Conservation (phyloP, 2,888 invertebrate species). For the Cataglyphis cursor region DNA sequence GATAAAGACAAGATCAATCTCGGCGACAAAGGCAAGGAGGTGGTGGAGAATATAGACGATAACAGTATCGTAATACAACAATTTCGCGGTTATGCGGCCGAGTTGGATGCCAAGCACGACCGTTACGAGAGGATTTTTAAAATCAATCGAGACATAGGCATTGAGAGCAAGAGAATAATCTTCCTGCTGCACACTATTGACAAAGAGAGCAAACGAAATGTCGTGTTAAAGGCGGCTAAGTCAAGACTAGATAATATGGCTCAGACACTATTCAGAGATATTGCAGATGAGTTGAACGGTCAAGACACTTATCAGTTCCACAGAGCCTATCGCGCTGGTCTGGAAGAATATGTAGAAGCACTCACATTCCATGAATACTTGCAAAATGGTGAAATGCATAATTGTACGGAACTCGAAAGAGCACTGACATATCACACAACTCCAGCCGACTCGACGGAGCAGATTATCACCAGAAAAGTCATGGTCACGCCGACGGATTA, state of each 20-base stretch:
- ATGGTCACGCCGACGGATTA: constrained; percentile 88
- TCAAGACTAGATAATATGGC: constrained; percentile 90
- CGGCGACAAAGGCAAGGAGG: constrained; percentile 87
- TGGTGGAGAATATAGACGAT: constrained; percentile 87
- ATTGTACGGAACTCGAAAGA: constrained; percentile 89
- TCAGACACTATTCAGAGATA: constrained; percentile 89
- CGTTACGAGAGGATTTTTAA: constrained; percentile 94
- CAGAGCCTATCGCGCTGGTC: constrained; percentile 90
- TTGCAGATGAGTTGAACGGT: constrained; percentile 92
- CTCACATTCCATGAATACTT: constrained; percentile 92
- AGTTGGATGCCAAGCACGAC: constrained; percentile 93
- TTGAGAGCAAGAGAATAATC: constrained; percentile 96
- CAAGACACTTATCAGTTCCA: constrained; percentile 91
- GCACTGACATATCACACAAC: constrained; percentile 87
- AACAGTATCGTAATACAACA: constrained; percentile 88
- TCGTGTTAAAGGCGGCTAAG: constrained; percentile 90
- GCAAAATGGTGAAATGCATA: constrained; percentile 88
- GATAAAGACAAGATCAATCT: constrained; percentile 80
- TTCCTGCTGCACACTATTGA: constrained; percentile 93
- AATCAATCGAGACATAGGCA: constrained; percentile 93
- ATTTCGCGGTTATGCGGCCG: constrained; percentile 90
- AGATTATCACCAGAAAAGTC: constrained; percentile 71
- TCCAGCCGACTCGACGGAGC: constrained; percentile 62
- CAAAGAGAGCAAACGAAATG: constrained; percentile 88
- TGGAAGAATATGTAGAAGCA: constrained; percentile 96